These are phyloP conservation scores for Panulirus ornatus DNA, from an alignment of 1,140 invertebrate genomes.

Conservation along the genomic window DNA sequence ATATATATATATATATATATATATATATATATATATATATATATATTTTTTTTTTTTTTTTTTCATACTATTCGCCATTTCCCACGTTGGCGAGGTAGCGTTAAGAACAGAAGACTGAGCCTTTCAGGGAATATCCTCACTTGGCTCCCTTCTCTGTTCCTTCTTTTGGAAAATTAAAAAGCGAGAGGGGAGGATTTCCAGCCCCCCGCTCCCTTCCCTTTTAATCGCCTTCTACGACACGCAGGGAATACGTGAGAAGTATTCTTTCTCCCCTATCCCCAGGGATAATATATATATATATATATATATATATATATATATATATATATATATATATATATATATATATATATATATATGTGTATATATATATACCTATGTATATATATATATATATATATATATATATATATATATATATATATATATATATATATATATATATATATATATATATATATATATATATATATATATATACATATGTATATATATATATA, in stretches of 20 bases:
- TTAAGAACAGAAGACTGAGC: too few species aligned
- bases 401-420: conserved; percentile 42
- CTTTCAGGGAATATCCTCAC: too few species aligned
- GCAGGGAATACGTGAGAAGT: too few species aligned
- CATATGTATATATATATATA: conserved; percentile 40
- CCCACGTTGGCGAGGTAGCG: too few species aligned
- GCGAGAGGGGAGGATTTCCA: too few species aligned
- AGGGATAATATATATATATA: neutral
- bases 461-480: conserved; percentile 36
- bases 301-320: conserved; percentile 18
- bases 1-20: neutral
- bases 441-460: conserved; percentile 40
- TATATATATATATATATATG: conserved; percentile 34
- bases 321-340: conserved; percentile 38
- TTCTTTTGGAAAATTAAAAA: too few species aligned
- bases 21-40: neutral
- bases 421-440: conserved; percentile 45
- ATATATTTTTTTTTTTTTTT: neutral
- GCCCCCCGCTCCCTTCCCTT: too few species aligned
- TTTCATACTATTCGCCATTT: too few species aligned
- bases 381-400: conserved; percentile 26
- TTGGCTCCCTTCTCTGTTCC: too few species aligned
- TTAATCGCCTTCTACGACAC: too few species aligned
- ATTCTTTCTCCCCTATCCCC: too few species aligned
- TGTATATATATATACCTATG: too few species aligned